These are phyloP conservation scores for Hypsopygia costalis DNA, from an alignment of 2,888 invertebrate genomes.

Conservation along the genomic window DNA sequence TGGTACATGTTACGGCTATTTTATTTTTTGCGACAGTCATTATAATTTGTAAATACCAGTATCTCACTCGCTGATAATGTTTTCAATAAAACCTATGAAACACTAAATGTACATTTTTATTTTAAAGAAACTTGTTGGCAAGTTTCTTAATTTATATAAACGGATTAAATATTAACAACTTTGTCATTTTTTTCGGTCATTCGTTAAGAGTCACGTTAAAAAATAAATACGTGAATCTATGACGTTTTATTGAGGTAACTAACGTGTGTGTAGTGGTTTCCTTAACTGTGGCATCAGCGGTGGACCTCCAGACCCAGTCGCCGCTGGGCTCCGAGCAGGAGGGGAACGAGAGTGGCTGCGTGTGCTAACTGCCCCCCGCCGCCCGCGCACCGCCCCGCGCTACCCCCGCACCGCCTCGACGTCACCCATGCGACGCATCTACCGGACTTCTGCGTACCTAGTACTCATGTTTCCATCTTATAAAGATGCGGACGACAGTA, in stretches of 20 bases:
- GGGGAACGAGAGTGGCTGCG: constrained; percentile 91
- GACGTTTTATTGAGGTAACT: no score
- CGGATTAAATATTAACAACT: not conserved
- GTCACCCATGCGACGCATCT: constrained; percentile 2
- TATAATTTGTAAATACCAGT: constrained; percentile 61
- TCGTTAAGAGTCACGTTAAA: not conserved
- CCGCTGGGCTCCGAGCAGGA: constrained; percentile 89
- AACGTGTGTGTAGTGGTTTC: constrained; percentile 15
- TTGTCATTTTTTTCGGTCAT: not conserved
- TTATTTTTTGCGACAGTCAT: constrained; percentile 17
- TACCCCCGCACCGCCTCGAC: constrained; percentile 19
- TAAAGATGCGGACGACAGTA: constrained; percentile 1
- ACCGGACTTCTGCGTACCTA: constrained; percentile 5
- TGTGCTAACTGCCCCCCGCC: constrained; percentile 81
- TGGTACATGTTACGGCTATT: constrained; percentile 18
- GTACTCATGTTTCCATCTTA: not conserved
- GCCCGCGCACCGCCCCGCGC: constrained; percentile 11
- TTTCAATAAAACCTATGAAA: constrained; percentile 64
- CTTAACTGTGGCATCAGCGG: constrained; percentile 81
- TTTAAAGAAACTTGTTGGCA: constrained; percentile 6
- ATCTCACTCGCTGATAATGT: constrained; percentile 60
- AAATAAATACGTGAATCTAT: no score
- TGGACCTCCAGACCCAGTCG: constrained; percentile 90
- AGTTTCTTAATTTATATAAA: no score
- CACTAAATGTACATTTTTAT: constrained; percentile 28